Evolutionary conservation across 2,113 vertebrate species (phyloP).

Genomic region (Heterotis niloticus): DNA sequence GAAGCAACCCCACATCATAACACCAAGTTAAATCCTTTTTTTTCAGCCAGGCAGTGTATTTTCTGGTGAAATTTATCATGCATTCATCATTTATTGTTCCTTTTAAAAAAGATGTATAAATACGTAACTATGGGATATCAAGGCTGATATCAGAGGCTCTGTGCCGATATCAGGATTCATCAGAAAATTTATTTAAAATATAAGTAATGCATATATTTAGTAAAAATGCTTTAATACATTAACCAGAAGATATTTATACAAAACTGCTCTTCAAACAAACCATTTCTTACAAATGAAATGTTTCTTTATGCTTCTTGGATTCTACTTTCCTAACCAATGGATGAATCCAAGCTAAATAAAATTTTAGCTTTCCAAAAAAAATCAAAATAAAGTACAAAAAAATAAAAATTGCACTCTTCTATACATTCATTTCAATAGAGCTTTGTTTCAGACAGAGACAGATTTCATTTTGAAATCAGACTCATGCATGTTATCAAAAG

Average conservation of each 20-base stretch:
- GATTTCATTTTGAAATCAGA: constrained; percentile 64
- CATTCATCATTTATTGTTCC: too few relatives aligned
- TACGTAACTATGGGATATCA: too few relatives aligned
- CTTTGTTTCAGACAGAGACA: constrained; percentile 46
- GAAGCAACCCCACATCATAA: too few relatives aligned
- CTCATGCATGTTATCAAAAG: constrained; percentile 54
- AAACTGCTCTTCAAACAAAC: constrained; percentile 33
- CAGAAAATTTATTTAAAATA: constrained; percentile 25
- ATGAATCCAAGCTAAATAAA: constrained; percentile 56
- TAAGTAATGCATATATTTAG: background rate
- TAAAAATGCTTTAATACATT: constrained; percentile 45
- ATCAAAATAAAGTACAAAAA: constrained; percentile 54
- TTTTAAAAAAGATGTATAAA: too few relatives aligned
- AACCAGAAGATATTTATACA: constrained; percentile 51
- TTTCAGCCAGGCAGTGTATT: too few relatives aligned
- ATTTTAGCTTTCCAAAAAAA: constrained; percentile 56
- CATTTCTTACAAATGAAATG: constrained; percentile 22
- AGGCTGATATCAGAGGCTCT: too few relatives aligned
- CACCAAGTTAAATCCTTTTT: too few relatives aligned
- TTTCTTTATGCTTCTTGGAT: constrained; percentile 38
- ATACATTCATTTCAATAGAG: constrained; percentile 68
- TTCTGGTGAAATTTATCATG: too few relatives aligned
- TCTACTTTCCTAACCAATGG: constrained; percentile 54
- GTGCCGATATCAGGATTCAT: background rate
- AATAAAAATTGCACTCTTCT: constrained; percentile 67